Percentiles rank a stretch among this genome's conserved stretches.
Conservation (phyloP, 2,113 vertebrate genomes). For the Actenoides lindsayi region DNA sequence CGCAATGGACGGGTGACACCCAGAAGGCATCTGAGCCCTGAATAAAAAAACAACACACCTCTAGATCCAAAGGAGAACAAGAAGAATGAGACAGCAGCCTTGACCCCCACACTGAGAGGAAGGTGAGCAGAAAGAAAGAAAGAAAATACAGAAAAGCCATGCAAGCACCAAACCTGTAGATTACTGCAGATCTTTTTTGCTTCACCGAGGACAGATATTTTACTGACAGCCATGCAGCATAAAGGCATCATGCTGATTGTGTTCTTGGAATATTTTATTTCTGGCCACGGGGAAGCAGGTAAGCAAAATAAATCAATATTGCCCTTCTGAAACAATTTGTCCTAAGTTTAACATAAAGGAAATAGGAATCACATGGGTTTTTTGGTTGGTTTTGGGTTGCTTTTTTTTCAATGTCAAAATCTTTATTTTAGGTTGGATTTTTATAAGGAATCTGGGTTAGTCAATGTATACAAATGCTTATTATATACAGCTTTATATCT, state of each 20-base stretch:
- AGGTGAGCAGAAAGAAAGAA: constrained; percentile 57
- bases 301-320: constrained; percentile 58
- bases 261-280: constrained; percentile 67
- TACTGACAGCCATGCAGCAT: constrained; percentile 63
- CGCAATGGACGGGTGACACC: constrained; percentile 47
- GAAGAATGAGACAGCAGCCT: constrained; percentile 41
- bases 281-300: constrained; percentile 64
- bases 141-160: constrained; percentile 34
- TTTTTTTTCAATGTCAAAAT: neutral
- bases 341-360: neutral
- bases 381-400: no score
- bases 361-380: neutral
- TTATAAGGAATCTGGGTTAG: neutral
- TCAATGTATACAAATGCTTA: neutral
- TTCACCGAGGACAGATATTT: constrained; percentile 41
- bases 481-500: neutral
- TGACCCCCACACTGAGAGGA: constrained; percentile 13
- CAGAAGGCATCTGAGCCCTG: constrained; percentile 32
- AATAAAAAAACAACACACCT: neutral
- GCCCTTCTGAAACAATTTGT: neutral
- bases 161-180: constrained; percentile 50
- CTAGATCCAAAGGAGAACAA: neutral
- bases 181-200: constrained; percentile 15
- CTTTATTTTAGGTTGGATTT: neutral
- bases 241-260: constrained; percentile 69